These are phyloP conservation scores for Coilia nasus DNA, from an alignment of 2,797 vertebrate species.

Conservation along the genomic window DNA sequence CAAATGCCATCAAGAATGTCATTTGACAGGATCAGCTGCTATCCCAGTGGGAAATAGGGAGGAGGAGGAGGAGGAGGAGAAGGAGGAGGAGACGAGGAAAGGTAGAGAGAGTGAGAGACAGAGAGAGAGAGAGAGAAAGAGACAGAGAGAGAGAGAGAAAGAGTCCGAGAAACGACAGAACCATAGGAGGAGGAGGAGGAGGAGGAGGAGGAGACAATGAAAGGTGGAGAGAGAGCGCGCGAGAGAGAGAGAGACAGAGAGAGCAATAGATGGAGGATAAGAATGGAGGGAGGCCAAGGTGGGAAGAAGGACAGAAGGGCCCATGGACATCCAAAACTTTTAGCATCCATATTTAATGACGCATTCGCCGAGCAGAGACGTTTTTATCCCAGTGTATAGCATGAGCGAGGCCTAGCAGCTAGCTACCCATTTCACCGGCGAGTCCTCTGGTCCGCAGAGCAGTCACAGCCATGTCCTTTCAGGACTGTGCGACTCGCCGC, in stretches of 20 bases:
- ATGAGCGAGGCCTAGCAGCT: no score
- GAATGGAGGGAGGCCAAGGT: neutral
- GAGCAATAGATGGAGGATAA: neutral
- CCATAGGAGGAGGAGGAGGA: neutral
- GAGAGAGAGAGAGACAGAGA: neutral
- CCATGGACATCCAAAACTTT: neutral
- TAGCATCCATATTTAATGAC: neutral
- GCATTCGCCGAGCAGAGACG: no score
- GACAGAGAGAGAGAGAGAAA: neutral
- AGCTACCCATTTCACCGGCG: no score
- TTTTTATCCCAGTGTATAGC: no score
- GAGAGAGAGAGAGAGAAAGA: neutral
- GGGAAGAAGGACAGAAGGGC: neutral
- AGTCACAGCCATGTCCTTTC: no score
- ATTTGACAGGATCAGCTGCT: conserved; percentile 19
- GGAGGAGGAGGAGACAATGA: neutral
- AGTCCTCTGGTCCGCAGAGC: no score
- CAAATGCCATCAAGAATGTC: conserved; percentile 25
- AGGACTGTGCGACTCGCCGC: no score
- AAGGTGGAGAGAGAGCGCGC: neutral
- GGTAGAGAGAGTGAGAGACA: neutral
- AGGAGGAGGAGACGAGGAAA: neutral
- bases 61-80: neutral
- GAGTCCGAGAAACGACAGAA: neutral
- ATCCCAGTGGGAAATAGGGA: neutral